These are phyloP conservation scores for Semicossyphus pulcher DNA, from an alignment of 2,113 vertebrate genomes.

Conservation along the genomic window DNA sequence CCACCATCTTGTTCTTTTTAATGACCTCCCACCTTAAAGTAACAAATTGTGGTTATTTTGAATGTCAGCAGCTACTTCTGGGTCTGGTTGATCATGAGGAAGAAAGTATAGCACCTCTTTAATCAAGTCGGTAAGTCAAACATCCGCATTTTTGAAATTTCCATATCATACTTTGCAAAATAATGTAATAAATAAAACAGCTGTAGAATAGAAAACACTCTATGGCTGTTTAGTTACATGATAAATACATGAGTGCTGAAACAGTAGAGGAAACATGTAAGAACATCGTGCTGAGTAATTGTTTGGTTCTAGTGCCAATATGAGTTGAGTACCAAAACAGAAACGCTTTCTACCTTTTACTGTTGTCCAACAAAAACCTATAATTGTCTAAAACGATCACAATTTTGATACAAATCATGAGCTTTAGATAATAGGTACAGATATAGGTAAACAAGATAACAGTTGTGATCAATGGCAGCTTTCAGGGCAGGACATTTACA, in stretches of 20 bases:
- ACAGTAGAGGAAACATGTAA: neutral
- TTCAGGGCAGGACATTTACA: too few species aligned
- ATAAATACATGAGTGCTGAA: neutral
- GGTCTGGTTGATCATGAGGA: neutral
- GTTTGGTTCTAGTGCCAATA: neutral
- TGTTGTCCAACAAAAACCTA: too few species aligned
- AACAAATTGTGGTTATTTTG: conserved; percentile 1
- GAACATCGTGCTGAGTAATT: neutral
- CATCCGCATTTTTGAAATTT: neutral
- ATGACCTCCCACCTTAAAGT: neutral
- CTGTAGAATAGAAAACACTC: too few species aligned
- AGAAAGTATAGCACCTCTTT: neutral
- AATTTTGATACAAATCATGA: too few species aligned
- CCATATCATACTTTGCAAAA: neutral
- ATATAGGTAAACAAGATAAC: too few species aligned
- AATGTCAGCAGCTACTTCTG: conserved; percentile 14
- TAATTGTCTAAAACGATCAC: too few species aligned
- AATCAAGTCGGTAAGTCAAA: conserved; percentile 1
- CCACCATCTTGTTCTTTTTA: conserved; percentile 23
- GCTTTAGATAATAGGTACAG: too few species aligned
- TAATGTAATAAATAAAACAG: neutral
- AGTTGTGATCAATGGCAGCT: too few species aligned
- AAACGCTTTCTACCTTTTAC: too few species aligned
- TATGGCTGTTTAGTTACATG: too few species aligned
- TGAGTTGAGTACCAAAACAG: too few species aligned